These are phyloP conservation scores for Tor tambroides DNA, from an alignment of 2,113 vertebrate species.

Conservation along the genomic window DNA sequence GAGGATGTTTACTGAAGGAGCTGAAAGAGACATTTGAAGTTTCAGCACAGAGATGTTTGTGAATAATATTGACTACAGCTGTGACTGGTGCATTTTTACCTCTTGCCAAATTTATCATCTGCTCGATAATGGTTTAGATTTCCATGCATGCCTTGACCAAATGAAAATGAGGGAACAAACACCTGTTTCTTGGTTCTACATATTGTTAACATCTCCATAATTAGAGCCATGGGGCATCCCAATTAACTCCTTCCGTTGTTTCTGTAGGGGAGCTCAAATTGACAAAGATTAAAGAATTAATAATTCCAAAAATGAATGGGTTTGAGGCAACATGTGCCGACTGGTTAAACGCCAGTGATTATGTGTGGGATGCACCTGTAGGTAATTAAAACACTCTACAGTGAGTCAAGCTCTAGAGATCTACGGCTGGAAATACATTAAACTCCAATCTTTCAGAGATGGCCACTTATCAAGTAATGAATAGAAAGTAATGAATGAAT, in stretches of 20 bases:
- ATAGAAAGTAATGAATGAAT: background rate
- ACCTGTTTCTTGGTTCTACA: slow-evolving; percentile 21
- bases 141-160: slow-evolving; percentile 15
- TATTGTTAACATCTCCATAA: slow-evolving; percentile 41
- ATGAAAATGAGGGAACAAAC: slow-evolving; percentile 3
- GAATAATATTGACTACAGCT: background rate
- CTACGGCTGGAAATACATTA: slow-evolving; percentile 15
- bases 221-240: slow-evolving; percentile 11
- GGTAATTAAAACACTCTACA: slow-evolving; percentile 19
- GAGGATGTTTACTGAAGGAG: background rate
- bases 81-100: background rate
- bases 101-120: slow-evolving; percentile 9
- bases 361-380: slow-evolving; percentile 22
- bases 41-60: background rate
- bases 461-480: slow-evolving; percentile 4
- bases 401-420: slow-evolving; percentile 13
- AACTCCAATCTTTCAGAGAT: background rate
- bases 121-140: slow-evolving; percentile 19
- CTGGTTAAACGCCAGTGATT: background rate
- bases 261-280: slow-evolving; percentile 25
- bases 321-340: background rate
- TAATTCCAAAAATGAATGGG: slow-evolving; percentile 15
- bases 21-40: background rate
- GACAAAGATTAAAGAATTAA: slow-evolving; percentile 29
- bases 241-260: slow-evolving; percentile 16